phyloP scores from a whole-genome alignment of 2,113 vertebrate species.

The Dromiciops gliroides region DNA sequence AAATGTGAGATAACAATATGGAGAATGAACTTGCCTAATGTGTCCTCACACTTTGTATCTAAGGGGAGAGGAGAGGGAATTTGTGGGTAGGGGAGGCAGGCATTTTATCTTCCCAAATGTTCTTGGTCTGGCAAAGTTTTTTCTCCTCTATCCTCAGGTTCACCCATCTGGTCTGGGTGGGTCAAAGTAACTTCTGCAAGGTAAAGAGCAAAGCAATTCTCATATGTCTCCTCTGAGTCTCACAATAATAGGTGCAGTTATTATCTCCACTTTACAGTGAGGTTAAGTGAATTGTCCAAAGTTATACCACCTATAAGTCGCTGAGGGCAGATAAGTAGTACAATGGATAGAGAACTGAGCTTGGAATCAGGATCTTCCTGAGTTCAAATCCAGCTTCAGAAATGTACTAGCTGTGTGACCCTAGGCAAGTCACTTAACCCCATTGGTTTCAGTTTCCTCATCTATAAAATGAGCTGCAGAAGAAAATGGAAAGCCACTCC shows the following conservation, averaged over 20 bases:
- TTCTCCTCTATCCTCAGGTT: neutral
- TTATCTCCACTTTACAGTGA: neutral
- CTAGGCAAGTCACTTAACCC: too few relatives aligned
- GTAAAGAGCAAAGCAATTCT: neutral
- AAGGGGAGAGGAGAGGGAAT: neutral
- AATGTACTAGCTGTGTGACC: too few relatives aligned
- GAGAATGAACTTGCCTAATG: neutral
- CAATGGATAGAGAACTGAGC: too few relatives aligned
- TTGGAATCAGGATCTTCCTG: too few relatives aligned
- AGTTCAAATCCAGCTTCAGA: too few relatives aligned
- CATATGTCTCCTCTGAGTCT: neutral
- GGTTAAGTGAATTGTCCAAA: too few relatives aligned
- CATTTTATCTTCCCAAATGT: neutral
- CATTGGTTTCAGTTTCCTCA: too few relatives aligned
- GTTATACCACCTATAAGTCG: too few relatives aligned
- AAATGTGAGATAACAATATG: neutral
- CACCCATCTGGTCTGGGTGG: neutral
- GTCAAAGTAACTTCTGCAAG: neutral
- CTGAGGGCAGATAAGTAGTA: too few relatives aligned
- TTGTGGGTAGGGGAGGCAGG: neutral
- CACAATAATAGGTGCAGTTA: neutral
- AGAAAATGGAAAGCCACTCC: too few relatives aligned
- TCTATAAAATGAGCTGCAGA: too few relatives aligned
- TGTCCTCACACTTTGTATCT: neutral
- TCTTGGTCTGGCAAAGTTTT: neutral